phyloP scores from a whole-genome alignment of 2,888 invertebrate species.

The Drosophila testacea region DNA sequence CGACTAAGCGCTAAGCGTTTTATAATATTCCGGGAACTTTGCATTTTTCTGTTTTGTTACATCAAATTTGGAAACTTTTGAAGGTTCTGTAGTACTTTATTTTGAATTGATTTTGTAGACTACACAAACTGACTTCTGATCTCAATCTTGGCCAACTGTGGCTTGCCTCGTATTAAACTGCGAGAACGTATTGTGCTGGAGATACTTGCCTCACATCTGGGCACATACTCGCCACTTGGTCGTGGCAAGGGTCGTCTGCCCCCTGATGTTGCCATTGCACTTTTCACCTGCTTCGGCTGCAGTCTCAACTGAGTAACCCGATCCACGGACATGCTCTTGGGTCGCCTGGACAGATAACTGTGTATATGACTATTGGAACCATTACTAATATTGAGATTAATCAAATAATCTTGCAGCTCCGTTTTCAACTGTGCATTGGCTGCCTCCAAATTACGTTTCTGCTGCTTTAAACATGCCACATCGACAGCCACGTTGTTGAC shows the following conservation, averaged over 20 bases:
- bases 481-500: constrained; percentile 87
- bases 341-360: constrained; percentile 81
- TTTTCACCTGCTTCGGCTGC: constrained; percentile 62
- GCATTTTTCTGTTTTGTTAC: constrained; percentile 23
- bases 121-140: constrained; percentile 5
- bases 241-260: constrained; percentile 19
- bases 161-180: constrained; percentile 65
- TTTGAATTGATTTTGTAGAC: not conserved
- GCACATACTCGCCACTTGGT: constrained; percentile 27
- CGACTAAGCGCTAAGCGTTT: constrained; percentile 24
- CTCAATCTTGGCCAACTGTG: constrained; percentile 73
- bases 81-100: not conserved
- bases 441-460: constrained; percentile 84
- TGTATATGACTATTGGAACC: constrained; percentile 82
- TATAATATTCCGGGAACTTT: constrained; percentile 29
- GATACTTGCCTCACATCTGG: constrained; percentile 86
- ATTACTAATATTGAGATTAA: constrained; percentile 86
- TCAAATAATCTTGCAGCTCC: constrained; percentile 88
- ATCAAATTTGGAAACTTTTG: constrained; percentile 9
- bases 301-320: constrained; percentile 78
- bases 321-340: constrained; percentile 84
- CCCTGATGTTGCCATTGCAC: constrained; percentile 56
- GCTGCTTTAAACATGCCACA: constrained; percentile 85
- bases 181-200: constrained; percentile 86
- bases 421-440: constrained; percentile 89